These are phyloP conservation scores for Diplodus puntazzo DNA, from an alignment of 2,797 vertebrate species.

Conservation along the genomic window DNA sequence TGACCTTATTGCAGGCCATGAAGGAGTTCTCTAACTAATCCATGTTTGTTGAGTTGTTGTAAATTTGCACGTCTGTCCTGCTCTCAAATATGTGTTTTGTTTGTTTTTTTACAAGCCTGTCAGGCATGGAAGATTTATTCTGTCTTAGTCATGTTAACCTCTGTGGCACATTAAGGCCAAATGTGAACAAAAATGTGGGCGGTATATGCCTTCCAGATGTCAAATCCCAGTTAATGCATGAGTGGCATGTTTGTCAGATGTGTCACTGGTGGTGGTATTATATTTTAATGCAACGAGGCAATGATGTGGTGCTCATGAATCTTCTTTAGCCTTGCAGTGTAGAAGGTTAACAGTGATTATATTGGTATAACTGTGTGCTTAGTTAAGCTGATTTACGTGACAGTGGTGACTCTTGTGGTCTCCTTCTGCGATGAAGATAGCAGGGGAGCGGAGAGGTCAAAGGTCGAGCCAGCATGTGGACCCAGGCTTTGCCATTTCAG, in stretches of 20 bases:
- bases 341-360: background rate
- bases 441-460: conserved; percentile 37
- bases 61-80: conserved; percentile 7
- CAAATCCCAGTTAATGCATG: conserved; percentile 24
- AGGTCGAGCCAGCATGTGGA: conserved; percentile 53
- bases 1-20: background rate
- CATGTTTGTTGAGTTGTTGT: conserved; percentile 12
- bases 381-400: conserved; percentile 37
- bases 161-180: conserved; percentile 45
- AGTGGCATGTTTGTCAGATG: background rate
- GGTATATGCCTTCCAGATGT: conserved; percentile 44
- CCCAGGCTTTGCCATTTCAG: conserved; percentile 36
- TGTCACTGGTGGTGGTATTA: background rate
- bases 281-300: background rate
- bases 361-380: conserved; percentile 20
- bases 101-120: conserved; percentile 1
- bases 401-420: conserved; percentile 19
- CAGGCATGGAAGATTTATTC: conserved; percentile 23
- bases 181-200: conserved; percentile 33
- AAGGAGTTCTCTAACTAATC: background rate
- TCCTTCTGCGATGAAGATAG: conserved; percentile 14
- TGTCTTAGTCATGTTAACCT: conserved; percentile 33
- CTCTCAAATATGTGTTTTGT: conserved; percentile 2
- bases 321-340: conserved; percentile 1
- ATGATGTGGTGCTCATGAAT: background rate